Base-by-base conservation (phyloP, 2,888 invertebrate genomes). In the Digitonthophagus gazella region DNA sequence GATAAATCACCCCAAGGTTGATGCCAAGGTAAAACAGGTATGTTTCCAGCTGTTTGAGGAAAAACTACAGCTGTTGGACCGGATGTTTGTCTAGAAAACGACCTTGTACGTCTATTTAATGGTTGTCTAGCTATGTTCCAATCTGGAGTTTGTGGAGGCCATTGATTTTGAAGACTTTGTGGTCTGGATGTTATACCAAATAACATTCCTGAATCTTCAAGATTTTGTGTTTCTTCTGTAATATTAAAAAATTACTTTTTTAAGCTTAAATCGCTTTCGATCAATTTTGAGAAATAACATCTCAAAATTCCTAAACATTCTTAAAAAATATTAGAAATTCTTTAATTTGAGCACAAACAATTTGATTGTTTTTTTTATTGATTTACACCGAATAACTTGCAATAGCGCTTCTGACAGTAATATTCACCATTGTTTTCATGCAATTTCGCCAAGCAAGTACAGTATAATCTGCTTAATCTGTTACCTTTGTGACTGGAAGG, bases 151-250 rank as follows among this genome's bases (percentile, higher is more conserved):
- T 70, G 67, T 65, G 70, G 73, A 8, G 73, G 69, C 75, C 77
- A 74, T 18, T 68, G 69, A 19, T 65, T 69, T 15, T 55, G 68
- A 15, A 54, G 68, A 15, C 70, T 65, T 56, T 57, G 70, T 0
- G 74, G 55, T 69, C 73, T 74, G 55, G 72, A 74, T 58, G 77
- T 74, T 5, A 75, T 69, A 54, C 74, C 71, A 77, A 82, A 78
- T 15, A 80, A 71, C 2, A 82, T 56, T 77, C 83, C 75, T 74
- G 86, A 84, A 71, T 91, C 91, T 73, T 91, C 90, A 70, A 87
- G 82, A 76, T 86, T 86, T 79, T 91, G 91, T 74, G 90, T 90
- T 78, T 91, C 90, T 81, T 91, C 90, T 89, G 19, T n/a, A 58
- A 64, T n/a, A n/a, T n/a, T n/a, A 66, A 15, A 57, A 56, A 63